These are phyloP conservation scores for Dallia pectoralis DNA, from an alignment of 2,797 vertebrate species.

Conservation along the genomic window DNA sequence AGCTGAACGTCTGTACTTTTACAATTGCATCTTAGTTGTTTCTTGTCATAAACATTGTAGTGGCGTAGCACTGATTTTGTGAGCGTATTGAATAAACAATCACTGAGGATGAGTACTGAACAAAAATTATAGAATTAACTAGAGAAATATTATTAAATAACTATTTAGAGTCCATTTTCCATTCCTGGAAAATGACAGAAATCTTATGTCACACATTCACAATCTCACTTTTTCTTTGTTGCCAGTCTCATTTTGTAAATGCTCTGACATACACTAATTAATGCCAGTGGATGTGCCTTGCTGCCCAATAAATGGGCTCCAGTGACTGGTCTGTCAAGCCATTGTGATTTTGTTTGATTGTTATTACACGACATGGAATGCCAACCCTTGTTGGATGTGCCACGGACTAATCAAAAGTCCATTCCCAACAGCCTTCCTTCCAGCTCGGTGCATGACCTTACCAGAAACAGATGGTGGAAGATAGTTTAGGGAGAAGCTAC, in stretches of 20 bases:
- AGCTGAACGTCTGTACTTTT: too few relatives aligned
- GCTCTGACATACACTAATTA: conserved; percentile 40
- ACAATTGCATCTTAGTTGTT: too few relatives aligned
- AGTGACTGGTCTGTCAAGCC: conserved; percentile 51
- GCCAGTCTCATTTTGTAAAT: not conserved
- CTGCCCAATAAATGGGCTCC: conserved; percentile 55
- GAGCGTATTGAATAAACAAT: too few relatives aligned
- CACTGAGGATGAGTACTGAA: too few relatives aligned
- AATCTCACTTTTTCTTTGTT: not conserved
- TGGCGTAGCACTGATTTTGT: too few relatives aligned
- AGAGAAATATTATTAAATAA: too few relatives aligned
- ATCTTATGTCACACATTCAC: not conserved
- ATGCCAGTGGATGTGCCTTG: conserved; percentile 60
- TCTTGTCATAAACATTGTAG: too few relatives aligned
- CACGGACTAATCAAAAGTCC: conserved; percentile 5
- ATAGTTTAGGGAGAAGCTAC: conserved; percentile 64
- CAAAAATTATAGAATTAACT: too few relatives aligned
- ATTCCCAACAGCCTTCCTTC: conserved; percentile 15
- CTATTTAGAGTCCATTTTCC: too few relatives aligned
- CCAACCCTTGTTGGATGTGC: conserved; percentile 40
- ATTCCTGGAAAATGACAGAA: not conserved
- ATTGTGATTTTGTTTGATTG: conserved; percentile 48
- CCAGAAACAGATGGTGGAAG: conserved; percentile 63
- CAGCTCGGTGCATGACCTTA: conserved; percentile 49
- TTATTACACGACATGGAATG: conserved; percentile 43